A percentile compares a stretch with the other conserved stretches of the same genome.
Conservation (phyloP, 2,797 vertebrate genomes). For the Pyrrhura leucotis region DNA sequence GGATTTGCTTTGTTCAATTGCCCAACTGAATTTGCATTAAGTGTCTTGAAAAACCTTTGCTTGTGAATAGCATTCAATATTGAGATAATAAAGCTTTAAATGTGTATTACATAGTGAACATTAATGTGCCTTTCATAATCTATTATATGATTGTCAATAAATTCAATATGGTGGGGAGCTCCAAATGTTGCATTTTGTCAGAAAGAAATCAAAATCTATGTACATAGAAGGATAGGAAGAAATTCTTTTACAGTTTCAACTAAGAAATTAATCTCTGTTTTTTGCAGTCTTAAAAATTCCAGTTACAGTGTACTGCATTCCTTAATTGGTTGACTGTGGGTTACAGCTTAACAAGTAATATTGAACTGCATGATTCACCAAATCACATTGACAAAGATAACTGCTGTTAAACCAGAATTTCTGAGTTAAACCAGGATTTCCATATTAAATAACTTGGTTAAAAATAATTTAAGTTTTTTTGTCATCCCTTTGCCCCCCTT, state of each 20-base stretch:
- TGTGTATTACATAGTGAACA: not conserved
- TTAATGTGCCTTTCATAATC: not conserved
- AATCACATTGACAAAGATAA: conserved; percentile 15
- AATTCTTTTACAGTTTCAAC: not conserved
- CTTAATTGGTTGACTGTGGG: not conserved
- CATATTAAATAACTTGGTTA: conserved; percentile 7
- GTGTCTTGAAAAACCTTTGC: not conserved
- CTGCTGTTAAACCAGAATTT: not conserved
- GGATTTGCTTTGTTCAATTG: not conserved
- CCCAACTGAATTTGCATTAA: not conserved
- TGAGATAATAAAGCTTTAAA: not conserved
- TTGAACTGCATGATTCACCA: conserved; percentile 12
- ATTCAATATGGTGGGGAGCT: not conserved
- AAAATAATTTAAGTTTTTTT: not conserved
- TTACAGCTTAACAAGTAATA: conserved; percentile 35
- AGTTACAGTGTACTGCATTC: not conserved
- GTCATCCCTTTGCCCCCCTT: accelerated
- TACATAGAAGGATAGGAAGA: not conserved
- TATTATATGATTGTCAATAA: not conserved
- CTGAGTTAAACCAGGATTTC: not conserved
- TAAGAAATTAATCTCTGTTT: not conserved
- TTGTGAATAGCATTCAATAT: not conserved
- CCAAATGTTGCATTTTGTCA: not conserved
- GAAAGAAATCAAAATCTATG: not conserved
- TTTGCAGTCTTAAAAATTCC: conserved; percentile 9